phyloP scores from a whole-genome alignment of 2,888 invertebrate species.

The Archips xylosteana region DNA sequence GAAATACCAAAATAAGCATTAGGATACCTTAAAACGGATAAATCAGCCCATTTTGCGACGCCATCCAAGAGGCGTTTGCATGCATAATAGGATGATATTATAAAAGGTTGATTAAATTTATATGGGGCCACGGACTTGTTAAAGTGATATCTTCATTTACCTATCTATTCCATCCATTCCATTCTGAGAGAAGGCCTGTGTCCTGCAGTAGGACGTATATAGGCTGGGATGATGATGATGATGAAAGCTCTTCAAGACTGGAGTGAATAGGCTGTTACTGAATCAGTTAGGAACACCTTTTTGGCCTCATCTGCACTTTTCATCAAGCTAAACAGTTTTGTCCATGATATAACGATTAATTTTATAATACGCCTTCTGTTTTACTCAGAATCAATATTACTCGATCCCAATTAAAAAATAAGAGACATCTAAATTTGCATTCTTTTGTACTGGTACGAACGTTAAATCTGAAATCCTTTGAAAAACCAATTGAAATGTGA shows the following conservation, averaged over 20 bases:
- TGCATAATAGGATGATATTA: conserved; percentile 16
- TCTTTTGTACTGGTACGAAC: conserved; percentile 14
- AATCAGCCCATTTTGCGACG: conserved; percentile 10
- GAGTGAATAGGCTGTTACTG: too few relatives aligned
- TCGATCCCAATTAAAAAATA: conserved; percentile 2
- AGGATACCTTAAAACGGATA: conserved; percentile 14
- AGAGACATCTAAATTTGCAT: conserved; percentile 18
- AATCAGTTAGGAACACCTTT: too few relatives aligned
- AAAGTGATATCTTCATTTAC: neutral
- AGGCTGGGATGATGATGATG: too few relatives aligned
- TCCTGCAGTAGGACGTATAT: too few relatives aligned
- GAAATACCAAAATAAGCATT: conserved; percentile 20
- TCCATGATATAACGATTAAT: too few relatives aligned
- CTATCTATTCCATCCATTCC: too few relatives aligned
- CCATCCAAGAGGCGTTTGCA: conserved; percentile 2
- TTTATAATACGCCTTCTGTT: too few relatives aligned
- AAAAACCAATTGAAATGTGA: conserved; percentile 12
- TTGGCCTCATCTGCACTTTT: too few relatives aligned
- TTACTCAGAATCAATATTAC: neutral
- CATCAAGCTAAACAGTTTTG: too few relatives aligned
- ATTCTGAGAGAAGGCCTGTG: too few relatives aligned
- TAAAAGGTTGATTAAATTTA: neutral
- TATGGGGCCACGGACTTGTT: neutral
- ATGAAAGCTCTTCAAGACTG: too few relatives aligned
- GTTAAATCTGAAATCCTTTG: conserved; percentile 18